Evolutionary conservation across 1,140 invertebrate genomes (phyloP), one percentile per base, ranked within the genome.

Genomic region (Nasonia giraulti): DNA sequence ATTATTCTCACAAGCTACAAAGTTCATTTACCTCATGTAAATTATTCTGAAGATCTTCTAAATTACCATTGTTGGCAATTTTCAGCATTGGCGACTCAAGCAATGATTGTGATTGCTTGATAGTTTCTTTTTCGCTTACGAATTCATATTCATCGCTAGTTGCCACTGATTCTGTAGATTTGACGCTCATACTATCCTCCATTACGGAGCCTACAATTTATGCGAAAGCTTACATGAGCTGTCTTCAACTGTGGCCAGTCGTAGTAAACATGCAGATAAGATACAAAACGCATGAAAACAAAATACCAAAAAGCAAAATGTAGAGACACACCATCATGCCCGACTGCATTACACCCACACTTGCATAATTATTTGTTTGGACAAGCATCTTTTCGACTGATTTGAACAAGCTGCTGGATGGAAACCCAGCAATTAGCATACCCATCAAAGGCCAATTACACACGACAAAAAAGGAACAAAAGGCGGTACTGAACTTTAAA

Each of bases 131-230:
- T 75, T 92, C 91, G 81, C 89, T 93, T 87, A 97, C 95, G 91
- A 97, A 96, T 93, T 97, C 96, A 93, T 96, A 97, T 90, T 97
- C 97, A 85, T 97, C 97, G 90, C 96, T 97, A 66, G 96, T 97
- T 78, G 96, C 95, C 89, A 96, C 93, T 86, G 97, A 97, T 94
- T 97, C 96, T 91, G 96, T 95, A 84, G 96, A 97, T 94, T 96
- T 96, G 79, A 95, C 94, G 91, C 96, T 96, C 88, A 95, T 91
- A 93, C 95, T 96, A 94, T 96, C 96, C 94, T 96, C 96, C 96
- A 96, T 96, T 93, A 94, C 93, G 92, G 90, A 90, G 87, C 89
- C 93, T 93, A 86, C 3, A 89, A 89, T 37, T 68, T 12, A 73
- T 68, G 76, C 8, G 33, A 68, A 85, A 66, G 27, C 47, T 33